These are phyloP conservation scores for Chaetophractus vellerosus DNA, from an alignment of 2,797 vertebrate species.

Conservation along the genomic window DNA sequence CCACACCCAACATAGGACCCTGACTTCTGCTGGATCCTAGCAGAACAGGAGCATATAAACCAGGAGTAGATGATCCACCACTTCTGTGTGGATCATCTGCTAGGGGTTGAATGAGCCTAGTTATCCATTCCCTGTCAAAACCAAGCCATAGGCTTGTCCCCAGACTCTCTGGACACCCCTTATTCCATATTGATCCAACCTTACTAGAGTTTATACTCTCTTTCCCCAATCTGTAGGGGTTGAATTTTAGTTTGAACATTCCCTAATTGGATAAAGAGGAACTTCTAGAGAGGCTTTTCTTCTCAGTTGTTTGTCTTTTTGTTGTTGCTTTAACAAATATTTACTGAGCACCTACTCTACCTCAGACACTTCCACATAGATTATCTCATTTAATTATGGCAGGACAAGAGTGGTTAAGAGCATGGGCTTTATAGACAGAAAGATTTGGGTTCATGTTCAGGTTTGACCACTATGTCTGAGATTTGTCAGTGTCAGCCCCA, in stretches of 20 bases:
- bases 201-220: neutral
- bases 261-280: neutral
- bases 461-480: neutral
- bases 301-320: neutral
- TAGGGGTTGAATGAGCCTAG: conserved; percentile 84
- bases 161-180: neutral
- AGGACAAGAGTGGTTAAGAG: neutral
- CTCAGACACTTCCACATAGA: neutral
- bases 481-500: neutral
- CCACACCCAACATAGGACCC: conserved; percentile 82
- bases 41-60: conserved; percentile 79
- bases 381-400: neutral
- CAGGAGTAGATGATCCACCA: conserved; percentile 81
- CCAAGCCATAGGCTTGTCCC: conserved; percentile 79
- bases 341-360: neutral
- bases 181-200: neutral
- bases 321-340: neutral
- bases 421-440: neutral
- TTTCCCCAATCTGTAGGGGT: neutral
- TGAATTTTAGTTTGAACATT: conserved; percentile 36
- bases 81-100: conserved; percentile 78
- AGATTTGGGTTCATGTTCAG: neutral
- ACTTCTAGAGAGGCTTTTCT: neutral
- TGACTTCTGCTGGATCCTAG: conserved; percentile 82
- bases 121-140: conserved; percentile 79